phyloP scores from a whole-genome alignment of 2,797 vertebrate genomes.

The Adrianichthys oophorus region DNA sequence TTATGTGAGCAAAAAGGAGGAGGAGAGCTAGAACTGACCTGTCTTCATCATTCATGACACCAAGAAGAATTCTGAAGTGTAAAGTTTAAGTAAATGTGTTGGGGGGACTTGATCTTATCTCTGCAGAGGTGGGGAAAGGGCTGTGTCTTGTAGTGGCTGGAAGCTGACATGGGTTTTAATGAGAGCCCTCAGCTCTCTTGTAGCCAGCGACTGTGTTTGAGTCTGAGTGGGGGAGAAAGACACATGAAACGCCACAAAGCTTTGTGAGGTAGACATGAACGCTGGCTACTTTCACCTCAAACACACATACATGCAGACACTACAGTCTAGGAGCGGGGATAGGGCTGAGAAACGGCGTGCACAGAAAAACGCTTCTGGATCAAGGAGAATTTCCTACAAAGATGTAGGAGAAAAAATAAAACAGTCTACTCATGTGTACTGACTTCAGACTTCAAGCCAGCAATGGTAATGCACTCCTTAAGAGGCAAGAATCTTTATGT shows the following conservation, averaged over 20 bases:
- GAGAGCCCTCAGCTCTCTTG: conserved; percentile 34
- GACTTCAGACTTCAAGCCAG: conserved; percentile 47
- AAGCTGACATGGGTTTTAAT: conserved; percentile 52
- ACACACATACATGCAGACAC: conserved; percentile 2
- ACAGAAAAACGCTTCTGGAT: conserved; percentile 25
- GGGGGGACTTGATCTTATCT: conserved; percentile 25
- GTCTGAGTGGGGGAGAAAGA: conserved; percentile 34
- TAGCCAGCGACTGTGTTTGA: conserved; percentile 18
- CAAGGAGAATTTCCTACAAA: conserved; percentile 22
- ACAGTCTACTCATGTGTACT: conserved; percentile 30
- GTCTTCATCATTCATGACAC: conserved; percentile 12
- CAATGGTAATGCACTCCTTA: conserved; percentile 34
- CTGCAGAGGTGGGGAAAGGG: conserved; percentile 25
- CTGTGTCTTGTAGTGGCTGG: conserved; percentile 20
- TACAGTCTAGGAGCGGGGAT: neutral
- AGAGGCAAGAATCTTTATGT: conserved; percentile 50
- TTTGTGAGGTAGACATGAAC: conserved; percentile 40
- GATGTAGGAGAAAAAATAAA: conserved; percentile 30
- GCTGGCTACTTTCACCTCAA: conserved; percentile 24
- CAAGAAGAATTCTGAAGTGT: conserved; percentile 7
- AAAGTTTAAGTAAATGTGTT: conserved; percentile 26
- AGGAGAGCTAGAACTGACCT: neutral
- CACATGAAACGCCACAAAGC: conserved; percentile 35
- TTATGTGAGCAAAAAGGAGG: conserved; percentile 5
- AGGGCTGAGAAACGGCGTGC: conserved; percentile 1